These are phyloP conservation scores for Cydia splendana DNA, from an alignment of 1,140 invertebrate species.

Conservation along the genomic window DNA sequence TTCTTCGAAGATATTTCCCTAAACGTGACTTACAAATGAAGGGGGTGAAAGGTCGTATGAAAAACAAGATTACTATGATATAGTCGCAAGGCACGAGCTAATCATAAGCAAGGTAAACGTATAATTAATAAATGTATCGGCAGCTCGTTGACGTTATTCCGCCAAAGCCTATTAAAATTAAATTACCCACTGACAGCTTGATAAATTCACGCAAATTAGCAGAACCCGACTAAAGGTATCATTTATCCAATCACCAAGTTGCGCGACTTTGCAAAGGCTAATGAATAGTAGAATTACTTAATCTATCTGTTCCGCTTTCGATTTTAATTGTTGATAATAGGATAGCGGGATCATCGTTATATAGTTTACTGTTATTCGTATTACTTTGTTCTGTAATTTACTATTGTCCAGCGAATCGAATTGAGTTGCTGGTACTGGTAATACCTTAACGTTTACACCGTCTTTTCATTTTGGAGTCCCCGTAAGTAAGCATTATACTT, in stretches of 20 bases:
- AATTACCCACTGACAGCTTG: constrained; percentile 26
- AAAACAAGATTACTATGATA: background rate
- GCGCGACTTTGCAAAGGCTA: background rate
- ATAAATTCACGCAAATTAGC: constrained; percentile 21
- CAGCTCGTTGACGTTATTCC: constrained; percentile 6
- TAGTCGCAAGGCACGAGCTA: background rate
- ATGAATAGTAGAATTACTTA: constrained; percentile 20
- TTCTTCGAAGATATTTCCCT: too few relatives aligned
- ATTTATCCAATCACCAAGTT: constrained; percentile 8
- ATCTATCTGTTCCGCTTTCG: constrained; percentile 24
- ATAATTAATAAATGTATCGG: background rate
- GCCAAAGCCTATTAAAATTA: constrained; percentile 21
- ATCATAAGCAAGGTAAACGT: background rate
- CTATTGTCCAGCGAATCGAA: background rate
- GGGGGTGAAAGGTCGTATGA: too few relatives aligned
- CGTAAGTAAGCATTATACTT: background rate
- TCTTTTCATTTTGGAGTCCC: background rate
- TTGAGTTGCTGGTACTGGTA: background rate
- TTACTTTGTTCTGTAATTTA: constrained; percentile 1
- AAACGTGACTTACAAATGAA: too few relatives aligned
- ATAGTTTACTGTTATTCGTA: background rate
- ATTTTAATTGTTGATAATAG: constrained; percentile 16
- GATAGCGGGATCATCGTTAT: background rate
- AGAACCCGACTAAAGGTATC: background rate
- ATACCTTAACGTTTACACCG: background rate